Evolutionary conservation across 2,113 vertebrate species (phyloP), one percentile per base, ranked within the genome.

Genomic region (Gnathonemus echidnorhynchus): DNA sequence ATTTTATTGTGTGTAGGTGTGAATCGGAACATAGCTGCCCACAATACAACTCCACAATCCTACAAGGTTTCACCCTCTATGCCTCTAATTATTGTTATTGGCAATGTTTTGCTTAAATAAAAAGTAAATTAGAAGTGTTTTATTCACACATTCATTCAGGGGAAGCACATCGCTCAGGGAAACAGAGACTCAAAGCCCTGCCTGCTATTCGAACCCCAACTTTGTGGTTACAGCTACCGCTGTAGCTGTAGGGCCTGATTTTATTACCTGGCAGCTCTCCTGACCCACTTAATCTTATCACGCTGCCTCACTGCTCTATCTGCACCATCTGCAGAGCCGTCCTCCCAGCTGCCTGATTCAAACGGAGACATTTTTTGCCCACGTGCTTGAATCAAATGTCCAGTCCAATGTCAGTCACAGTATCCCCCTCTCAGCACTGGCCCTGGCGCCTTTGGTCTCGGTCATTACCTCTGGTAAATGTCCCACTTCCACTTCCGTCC

Each of bases 371-470:
- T 89, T 42, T 35, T 45, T 56, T 91, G 46, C 66, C 86, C 90
- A 45, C 77, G 90, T 83, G 86, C 56, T 90, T 88, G 92, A 94
- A 93, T 91, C 93, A 92, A 92, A 92, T 83, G 91, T 88, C 80
- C 31, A 92, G 93, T 92, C 92, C 92, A 92, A 92, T 86, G 91
- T 88, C 45, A 19, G 42, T 45, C 80, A 46, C 31, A n/a, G 9
- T 19, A 83, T 84, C 90, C 91, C 92, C 92, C 92, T 92, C 89
- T 87, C 77, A 92, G 93, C 90, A 91, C 91, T 56, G 84, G 62
- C 39, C 89, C 89, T 91, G 93, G 92, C 9, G 3, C 92, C 89
- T 53, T 89, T 58, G 13, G 5, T 70, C 35, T 58, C 39, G 11
- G 46, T 74, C 46, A 17, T 88, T 21, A 74, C 21, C 0, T 42